Evolutionary conservation across 2,113 vertebrate genomes (phyloP), one percentile per base, ranked within the genome.

Genomic region (Hymenochirus boettgeri): DNA sequence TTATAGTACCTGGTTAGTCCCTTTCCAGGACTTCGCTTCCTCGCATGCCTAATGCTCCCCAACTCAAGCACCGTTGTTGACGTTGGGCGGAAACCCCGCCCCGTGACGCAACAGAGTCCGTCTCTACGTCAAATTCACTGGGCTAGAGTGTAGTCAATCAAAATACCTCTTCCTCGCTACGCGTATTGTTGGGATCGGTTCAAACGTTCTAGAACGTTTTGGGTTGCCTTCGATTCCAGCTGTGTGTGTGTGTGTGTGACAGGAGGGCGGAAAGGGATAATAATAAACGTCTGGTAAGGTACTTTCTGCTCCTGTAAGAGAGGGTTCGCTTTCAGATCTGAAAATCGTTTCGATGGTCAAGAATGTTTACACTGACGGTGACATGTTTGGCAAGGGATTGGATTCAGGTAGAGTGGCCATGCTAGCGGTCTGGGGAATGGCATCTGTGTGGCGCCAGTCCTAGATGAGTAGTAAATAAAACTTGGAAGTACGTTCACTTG

Each of bases 141-240:
- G 64, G 7, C 25, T 5, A n/a, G 8, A 3, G 31, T 15, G 15
- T 6, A 18, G 55, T 67, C 64, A 59, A 52, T 67, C 64, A 67
- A 31, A 10, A 1, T 17, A 31, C 2, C n/a, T 42, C 46, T 52
- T 67, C 55, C 54, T 29, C 46, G 1, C 21, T 33, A 9, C 37
- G 54, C 42, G 21, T 51, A 50, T 29, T 45, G 37, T 35, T 37
- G 55, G 63, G 55, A 66, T 58, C 31, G 19, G 5, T 26, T 35
- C 42, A 17, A 48, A 26, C 31, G 54, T 65, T n/a, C 42, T 58
- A 52, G 64, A 58, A 58, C 29, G 54, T 51, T 66, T 42, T 37
- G 29, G 33, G 15, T 13, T 25, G 8, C 39, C 25, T 47, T 33
- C 15, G 19, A 48, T 24, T 66, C 27, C 12, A 51, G 46, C 64